Evolutionary conservation across 2,888 invertebrate genomes (phyloP).

Genomic region (Cinara cedri): DNA sequence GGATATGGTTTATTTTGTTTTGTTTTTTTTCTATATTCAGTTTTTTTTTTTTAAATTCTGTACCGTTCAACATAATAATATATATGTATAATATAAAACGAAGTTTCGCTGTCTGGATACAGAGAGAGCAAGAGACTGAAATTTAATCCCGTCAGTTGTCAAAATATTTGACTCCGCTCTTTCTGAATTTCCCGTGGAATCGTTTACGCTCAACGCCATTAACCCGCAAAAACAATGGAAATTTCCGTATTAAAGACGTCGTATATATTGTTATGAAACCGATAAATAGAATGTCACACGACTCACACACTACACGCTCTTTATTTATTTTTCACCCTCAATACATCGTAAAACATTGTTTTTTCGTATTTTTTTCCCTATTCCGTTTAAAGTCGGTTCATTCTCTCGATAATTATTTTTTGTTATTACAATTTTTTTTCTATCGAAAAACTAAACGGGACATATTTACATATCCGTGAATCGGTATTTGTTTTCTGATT

Average conservation of each 20-base stretch:
- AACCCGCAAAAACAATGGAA: not conserved
- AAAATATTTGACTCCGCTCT: not conserved
- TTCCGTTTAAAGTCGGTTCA: too few relatives aligned
- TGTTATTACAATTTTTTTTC: too few relatives aligned
- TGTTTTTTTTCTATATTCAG: not conserved
- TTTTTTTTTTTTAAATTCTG: not conserved
- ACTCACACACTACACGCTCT: not conserved
- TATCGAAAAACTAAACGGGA: too few relatives aligned
- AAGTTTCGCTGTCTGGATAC: not conserved
- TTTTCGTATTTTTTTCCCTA: too few relatives aligned
- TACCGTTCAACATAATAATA: not conserved
- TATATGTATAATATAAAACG: not conserved
- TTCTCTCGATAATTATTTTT: too few relatives aligned
- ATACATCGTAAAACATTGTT: too few relatives aligned
- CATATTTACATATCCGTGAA: too few relatives aligned
- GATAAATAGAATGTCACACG: slow-evolving; percentile 1
- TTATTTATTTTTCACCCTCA: not conserved
- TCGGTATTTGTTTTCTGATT: too few relatives aligned
- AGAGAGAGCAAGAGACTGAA: not conserved
- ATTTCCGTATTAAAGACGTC: not conserved
- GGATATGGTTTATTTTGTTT: too few relatives aligned
- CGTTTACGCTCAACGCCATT: not conserved
- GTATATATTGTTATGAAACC: not conserved
- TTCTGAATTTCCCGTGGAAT: not conserved
- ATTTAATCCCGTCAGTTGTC: slow-evolving; percentile 36